Conservation (phyloP, 2,113 vertebrate genomes). For the Melanostigma gelatinosum region DNA sequence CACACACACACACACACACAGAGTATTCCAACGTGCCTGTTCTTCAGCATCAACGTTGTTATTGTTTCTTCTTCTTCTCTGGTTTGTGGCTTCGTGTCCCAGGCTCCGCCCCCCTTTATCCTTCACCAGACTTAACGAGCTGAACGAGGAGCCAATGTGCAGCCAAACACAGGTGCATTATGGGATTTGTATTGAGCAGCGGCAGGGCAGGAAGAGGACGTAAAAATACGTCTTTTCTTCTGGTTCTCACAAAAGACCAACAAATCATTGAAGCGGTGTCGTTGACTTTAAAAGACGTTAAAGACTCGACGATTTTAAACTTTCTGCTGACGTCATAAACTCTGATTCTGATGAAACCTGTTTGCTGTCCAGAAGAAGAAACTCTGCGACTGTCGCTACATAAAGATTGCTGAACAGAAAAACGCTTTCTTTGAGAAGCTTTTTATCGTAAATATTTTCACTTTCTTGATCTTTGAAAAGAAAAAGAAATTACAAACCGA, state of each 20-base stretch:
- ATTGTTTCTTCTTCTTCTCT: constrained; percentile 50
- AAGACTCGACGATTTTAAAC: constrained; percentile 58
- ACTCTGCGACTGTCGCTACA: background rate
- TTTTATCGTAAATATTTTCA: no score
- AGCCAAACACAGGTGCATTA: constrained; percentile 3
- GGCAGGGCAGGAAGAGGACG: background rate
- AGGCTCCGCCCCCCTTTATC: constrained; percentile 29
- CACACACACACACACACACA: constrained; percentile 11
- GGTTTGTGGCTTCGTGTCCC: constrained; percentile 44
- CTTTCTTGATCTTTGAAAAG: no score
- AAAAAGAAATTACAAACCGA: no score
- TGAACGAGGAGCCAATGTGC: background rate
- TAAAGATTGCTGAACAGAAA: no score
- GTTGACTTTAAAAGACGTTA: background rate
- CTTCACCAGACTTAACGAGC: background rate
- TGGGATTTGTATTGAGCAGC: background rate
- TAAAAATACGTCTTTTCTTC: background rate
- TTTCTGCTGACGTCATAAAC: constrained; percentile 76
- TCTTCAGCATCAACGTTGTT: constrained; percentile 60
- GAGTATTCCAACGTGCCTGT: constrained; percentile 79
- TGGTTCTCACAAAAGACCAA: constrained; percentile 6
- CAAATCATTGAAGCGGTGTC: background rate
- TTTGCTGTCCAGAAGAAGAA: background rate
- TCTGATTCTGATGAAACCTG: constrained; percentile 56
- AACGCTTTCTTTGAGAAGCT: no score